Evolutionary conservation across 1,140 invertebrate genomes (phyloP), one percentile per base, ranked within the genome.

Genomic region (Drosophila jambulina): DNA sequence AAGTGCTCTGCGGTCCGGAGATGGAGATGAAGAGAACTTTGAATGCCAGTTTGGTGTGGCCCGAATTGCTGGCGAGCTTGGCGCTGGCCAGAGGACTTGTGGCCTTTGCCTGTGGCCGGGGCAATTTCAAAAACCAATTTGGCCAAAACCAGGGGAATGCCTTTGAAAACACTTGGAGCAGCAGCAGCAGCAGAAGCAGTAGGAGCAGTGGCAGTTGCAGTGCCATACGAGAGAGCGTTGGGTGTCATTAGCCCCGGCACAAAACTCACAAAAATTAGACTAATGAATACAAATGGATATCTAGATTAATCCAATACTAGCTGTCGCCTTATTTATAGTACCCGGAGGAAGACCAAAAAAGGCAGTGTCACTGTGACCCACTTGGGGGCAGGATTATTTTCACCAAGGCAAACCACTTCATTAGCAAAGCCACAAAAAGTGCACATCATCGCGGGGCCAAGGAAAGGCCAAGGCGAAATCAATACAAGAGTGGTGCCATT

Each of bases 261-360:
- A 49, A 21, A 56, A 36, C 38, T 49, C 56, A 58, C 67, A 60
- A 60, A 84, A 90, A 90, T 88, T 88, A 84, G 78, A 78, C 84
- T 88, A 88, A 88, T 88, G 80, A 90, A 90, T 80, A 84, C 78
- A 90, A 88, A 88, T 90, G 81, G 81, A 90, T 78, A 90, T 90
- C 69, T 72, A 81, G 87, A 90, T 90, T 88, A 88, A 90, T 80
- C 85, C 85, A 78, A 90, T 87, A 78, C 77, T 78, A 62, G 75
- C 74, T 75, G 84, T 88, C 85, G 59, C 80, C 65, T 72, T 84
- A 84, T 88, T 84, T 90, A 84, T 85, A 81, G 85, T 68, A 40
- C 62, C 60, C 51, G 62, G 40, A 29, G 62, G 59, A 62, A 78
- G 67, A 7, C 23, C 19, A 27, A 87, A 87, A 72, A 72, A 23